Evolutionary conservation across 2,113 vertebrate genomes (phyloP).

Genomic region (Tor tambroides): DNA sequence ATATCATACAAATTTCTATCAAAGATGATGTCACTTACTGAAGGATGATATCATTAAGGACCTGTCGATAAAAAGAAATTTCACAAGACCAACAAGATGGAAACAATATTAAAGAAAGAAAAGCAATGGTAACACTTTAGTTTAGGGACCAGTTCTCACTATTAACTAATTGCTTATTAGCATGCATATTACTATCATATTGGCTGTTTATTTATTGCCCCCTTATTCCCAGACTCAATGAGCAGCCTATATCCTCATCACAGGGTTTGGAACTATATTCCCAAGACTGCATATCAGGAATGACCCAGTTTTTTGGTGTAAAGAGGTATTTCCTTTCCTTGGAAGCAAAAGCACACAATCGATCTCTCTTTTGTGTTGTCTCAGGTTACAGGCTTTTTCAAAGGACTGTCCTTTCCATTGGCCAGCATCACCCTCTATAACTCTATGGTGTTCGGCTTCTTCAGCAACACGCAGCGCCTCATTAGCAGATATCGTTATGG

Average conservation of each 20-base stretch:
- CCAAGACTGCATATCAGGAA: not conserved
- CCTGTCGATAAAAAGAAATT: not conserved
- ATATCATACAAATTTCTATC: not conserved
- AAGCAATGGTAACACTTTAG: not conserved
- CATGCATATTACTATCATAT: too few species aligned
- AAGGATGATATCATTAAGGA: not conserved
- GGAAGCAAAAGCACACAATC: not conserved
- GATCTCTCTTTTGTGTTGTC: slow-evolving; percentile 30
- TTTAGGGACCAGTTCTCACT: too few species aligned
- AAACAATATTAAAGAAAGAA: not conserved
- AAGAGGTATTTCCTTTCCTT: not conserved
- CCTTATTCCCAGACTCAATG: not conserved
- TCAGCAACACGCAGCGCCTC: slow-evolving; percentile 84
- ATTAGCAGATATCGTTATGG: slow-evolving; percentile 80
- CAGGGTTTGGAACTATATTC: not conserved
- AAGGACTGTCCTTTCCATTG: slow-evolving; percentile 96
- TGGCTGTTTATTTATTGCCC: not conserved
- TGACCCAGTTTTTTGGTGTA: not conserved
- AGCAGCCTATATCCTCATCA: not conserved
- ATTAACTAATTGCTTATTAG: too few species aligned
- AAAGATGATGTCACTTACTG: not conserved
- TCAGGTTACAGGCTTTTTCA: slow-evolving; percentile 91
- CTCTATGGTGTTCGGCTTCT: slow-evolving; percentile 91
- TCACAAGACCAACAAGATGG: not conserved
- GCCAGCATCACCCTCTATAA: slow-evolving; percentile 90